phyloP scores from a whole-genome alignment of 2,888 invertebrate species.

The Onthophagus sagittarius region DNA sequence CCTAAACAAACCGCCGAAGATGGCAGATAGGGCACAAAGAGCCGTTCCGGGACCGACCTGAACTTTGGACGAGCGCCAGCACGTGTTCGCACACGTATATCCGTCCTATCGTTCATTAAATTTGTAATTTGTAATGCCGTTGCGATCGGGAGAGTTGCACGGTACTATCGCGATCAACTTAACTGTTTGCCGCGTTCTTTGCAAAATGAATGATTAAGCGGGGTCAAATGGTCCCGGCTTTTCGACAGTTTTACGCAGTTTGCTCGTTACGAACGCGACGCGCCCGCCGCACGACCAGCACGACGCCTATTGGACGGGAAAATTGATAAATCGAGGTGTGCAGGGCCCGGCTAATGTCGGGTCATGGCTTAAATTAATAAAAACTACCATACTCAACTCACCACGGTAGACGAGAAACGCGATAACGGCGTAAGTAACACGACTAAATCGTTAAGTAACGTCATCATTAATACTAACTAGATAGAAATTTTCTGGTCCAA shows the following conservation, averaged over 20 bases:
- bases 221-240: constrained; percentile 5
- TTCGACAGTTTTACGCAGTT: constrained; percentile 8
- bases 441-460: neutral
- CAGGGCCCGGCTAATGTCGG: neutral
- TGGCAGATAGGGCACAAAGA: constrained; percentile 11
- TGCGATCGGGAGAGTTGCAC: neutral
- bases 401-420: neutral
- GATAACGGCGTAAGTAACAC: neutral
- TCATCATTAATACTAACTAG: neutral
- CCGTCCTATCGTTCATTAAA: constrained; percentile 6
- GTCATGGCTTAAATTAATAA: neutral
- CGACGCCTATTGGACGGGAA: neutral
- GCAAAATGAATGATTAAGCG: constrained; percentile 7
- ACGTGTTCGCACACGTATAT: constrained; percentile 4
- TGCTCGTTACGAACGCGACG: neutral
- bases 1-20: constrained; percentile 12
- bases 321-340: neutral
- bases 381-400: neutral
- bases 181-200: constrained; percentile 10
- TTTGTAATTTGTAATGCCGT: constrained; percentile 12
- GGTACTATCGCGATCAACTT: constrained; percentile 6
- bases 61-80: constrained; percentile 3
- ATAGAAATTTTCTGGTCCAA: too few relatives aligned
- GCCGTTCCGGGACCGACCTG: constrained; percentile 3
- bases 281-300: neutral